Percentiles rank a stretch among this genome's conserved stretches.
Evolutionary conservation across 1,140 invertebrate genomes (phyloP).

Genomic region (Psilanteris sp.): DNA sequence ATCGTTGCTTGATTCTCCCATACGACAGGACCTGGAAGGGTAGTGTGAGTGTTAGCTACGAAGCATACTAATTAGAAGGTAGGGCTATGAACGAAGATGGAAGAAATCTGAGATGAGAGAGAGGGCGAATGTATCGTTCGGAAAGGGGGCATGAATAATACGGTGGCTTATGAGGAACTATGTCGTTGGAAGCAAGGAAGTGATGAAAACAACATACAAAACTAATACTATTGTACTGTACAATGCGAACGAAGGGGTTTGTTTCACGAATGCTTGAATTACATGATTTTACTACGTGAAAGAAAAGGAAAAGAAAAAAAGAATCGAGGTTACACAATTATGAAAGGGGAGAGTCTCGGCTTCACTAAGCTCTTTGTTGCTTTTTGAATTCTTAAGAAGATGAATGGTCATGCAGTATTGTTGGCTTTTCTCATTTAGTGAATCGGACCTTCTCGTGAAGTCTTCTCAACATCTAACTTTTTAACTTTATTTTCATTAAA

Average conservation of each 20-base stretch:
- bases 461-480: conserved; percentile 54
- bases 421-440: conserved; percentile 51
- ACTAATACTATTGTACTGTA: conserved; percentile 68
- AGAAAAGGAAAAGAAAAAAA: conserved; percentile 58
- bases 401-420: conserved; percentile 59
- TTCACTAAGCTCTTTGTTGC: conserved; percentile 66
- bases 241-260: conserved; percentile 61
- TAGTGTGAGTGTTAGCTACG: conserved; percentile 79
- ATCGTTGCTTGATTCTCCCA: conserved; percentile 49
- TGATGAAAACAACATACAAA: conserved; percentile 60
- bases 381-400: conserved; percentile 61
- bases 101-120: conserved; percentile 11
- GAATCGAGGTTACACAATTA: conserved; percentile 51
- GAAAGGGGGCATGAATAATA: conserved; percentile 53
- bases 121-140: conserved; percentile 4
- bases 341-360: conserved; percentile 60
- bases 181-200: conserved; percentile 50
- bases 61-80: conserved; percentile 71
- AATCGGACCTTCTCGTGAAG: conserved; percentile 51
- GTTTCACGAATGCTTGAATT: conserved; percentile 69
- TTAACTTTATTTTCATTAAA: conserved; percentile 44
- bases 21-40: conserved; percentile 72
- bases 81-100: conserved; percentile 34
- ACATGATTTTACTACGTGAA: conserved; percentile 63
- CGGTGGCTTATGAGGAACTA: conserved; percentile 37